These are phyloP conservation scores for Melikaiella ostensackeni DNA, from an alignment of 2,888 invertebrate species.

Conservation along the genomic window DNA sequence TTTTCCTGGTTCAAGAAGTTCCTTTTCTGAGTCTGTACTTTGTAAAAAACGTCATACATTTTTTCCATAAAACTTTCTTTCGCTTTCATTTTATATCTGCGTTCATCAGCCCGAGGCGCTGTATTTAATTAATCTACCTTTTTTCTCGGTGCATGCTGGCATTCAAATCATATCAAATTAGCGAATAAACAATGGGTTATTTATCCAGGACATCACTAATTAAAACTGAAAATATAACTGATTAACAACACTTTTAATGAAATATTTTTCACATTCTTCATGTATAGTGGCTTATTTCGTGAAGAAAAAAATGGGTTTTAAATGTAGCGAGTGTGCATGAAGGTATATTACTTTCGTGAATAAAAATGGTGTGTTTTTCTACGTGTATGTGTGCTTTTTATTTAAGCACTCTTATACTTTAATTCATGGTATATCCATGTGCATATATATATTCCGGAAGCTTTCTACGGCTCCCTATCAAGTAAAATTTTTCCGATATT, in stretches of 20 bases:
- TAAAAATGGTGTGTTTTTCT: neutral
- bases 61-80: neutral
- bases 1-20: too few species aligned
- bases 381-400: neutral
- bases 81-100: neutral
- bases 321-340: neutral
- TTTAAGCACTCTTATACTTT: conserved; percentile 3
- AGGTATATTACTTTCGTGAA: neutral
- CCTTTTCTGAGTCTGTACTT: too few species aligned
- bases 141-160: neutral
- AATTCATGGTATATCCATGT: neutral
- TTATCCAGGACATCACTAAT: conserved; percentile 27
- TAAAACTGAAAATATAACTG: conserved; percentile 9
- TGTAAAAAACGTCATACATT: neutral
- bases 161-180: conserved; percentile 20
- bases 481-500: conserved; percentile 36
- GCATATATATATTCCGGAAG: conserved; percentile 11
- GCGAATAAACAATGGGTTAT: conserved; percentile 4
- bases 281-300: neutral
- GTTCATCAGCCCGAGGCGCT: neutral
- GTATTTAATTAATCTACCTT: conserved; percentile 21
- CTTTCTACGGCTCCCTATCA: conserved; percentile 25
- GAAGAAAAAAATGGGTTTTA: neutral
- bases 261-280: neutral
- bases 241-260: conserved; percentile 15